Base-by-base conservation (phyloP, 2,797 vertebrate species). In the Siniperca scherzeri region DNA sequence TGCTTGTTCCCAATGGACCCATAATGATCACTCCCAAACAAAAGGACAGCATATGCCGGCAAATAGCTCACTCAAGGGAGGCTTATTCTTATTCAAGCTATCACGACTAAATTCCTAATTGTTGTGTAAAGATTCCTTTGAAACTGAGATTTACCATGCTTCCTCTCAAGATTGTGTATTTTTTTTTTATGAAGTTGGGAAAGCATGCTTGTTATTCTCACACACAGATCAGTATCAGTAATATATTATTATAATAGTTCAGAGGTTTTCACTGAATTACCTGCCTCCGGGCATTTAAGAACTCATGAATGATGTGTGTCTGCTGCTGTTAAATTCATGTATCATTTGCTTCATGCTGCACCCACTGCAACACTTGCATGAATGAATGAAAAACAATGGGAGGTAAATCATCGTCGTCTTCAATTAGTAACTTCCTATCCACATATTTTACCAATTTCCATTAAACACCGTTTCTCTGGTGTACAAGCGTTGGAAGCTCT, bases 11-110 rank as follows among this genome's bases (percentile, higher is more conserved):
- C 92, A 83, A 85, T 84, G 85, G 94, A 78, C 86, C 81, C 86
- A 87, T 91, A 91, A 92, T 93, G 83, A 92, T 93, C 84, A 82
- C 87, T 90, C 66, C 82, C 85, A 90, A 92, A 94, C 92, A 90
- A 93, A 94, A 91, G 89, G 87, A 90, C 89, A 85, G 72, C 94
- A 91, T 91, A 90, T 86, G 91, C 88, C 46, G 36, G 77, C 80
- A 93, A 93, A 94, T 88, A 84, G 87, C 88, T 88, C 88, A 86
- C 86, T 92, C 88, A 84, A 87, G 78, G 87, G 80, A 84, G 68
- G 87, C 78, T 88, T 88, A 87, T 82, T 86, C 78, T 88, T 88
- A 87, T 82, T 86, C 87, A 76, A 77, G 81, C 87, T 80, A 72
- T 78, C 75, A 64, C 19, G 3, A 73, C 82, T 81, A 70, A 81